phyloP scores from a whole-genome alignment of 2,113 vertebrate genomes.

The Hippocampus abdominalis region DNA sequence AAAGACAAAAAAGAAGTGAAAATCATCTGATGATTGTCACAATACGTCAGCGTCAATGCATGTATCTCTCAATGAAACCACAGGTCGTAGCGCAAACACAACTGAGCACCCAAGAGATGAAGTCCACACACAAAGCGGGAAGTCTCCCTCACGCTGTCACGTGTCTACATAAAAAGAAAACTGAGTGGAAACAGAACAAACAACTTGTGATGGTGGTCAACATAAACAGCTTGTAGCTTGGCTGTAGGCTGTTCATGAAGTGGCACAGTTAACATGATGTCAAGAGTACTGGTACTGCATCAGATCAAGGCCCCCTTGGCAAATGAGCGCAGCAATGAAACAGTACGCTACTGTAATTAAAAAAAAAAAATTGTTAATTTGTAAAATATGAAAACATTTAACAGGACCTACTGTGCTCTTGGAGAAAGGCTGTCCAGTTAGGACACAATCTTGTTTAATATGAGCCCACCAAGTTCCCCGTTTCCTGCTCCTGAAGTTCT shows the following conservation, averaged over 20 bases:
- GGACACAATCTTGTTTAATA: conserved; percentile 1
- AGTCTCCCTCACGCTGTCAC: not conserved
- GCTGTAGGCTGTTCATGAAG: not conserved
- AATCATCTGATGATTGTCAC: not conserved
- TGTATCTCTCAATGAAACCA: not conserved
- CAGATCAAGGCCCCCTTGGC: not conserved
- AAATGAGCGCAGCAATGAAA: not conserved
- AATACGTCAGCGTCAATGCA: not conserved
- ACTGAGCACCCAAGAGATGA: not conserved
- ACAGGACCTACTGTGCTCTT: conserved; percentile 38
- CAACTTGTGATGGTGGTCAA: not conserved
- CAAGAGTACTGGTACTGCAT: not conserved
- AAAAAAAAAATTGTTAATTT: not conserved
- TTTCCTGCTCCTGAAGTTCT: conserved; percentile 23
- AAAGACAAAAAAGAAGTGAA: not conserved
- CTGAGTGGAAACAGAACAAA: not conserved
- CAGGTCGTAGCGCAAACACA: not conserved
- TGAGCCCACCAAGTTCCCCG: conserved; percentile 21
- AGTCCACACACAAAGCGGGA: not conserved
- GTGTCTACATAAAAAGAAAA: not conserved
- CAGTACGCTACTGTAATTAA: conserved; percentile 38
- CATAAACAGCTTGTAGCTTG: not conserved
- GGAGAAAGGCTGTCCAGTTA: not conserved
- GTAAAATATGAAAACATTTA: not conserved
- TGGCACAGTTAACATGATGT: not conserved